Evolutionary conservation across 2,797 vertebrate species (phyloP).

Genomic region (Euphonia xanthogaster): DNA sequence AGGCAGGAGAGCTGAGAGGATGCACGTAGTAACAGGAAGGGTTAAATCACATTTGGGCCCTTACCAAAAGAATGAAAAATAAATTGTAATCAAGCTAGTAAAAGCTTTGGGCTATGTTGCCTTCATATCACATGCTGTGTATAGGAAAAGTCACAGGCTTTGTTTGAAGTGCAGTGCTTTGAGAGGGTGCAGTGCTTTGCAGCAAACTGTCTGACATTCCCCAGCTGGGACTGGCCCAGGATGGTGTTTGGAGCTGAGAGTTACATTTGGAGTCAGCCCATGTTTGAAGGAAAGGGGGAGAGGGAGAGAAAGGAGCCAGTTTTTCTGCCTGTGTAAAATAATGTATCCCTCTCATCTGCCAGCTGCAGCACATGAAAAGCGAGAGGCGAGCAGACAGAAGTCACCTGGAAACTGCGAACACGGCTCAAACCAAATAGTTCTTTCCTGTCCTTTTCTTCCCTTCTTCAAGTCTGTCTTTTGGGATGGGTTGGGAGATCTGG

Average conservation of each 20-base stretch:
- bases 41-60: conserved; percentile 28
- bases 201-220: conserved; percentile 6
- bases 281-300: neutral
- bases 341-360: neutral
- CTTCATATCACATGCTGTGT: neutral
- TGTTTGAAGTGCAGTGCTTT: conserved; percentile 36
- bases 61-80: neutral
- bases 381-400: neutral
- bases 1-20: neutral
- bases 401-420: conserved; percentile 24
- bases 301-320: conserved; percentile 5
- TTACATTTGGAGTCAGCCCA: conserved; percentile 1
- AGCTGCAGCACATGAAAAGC: conserved; percentile 16
- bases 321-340: conserved; percentile 8
- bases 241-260: conserved; percentile 1
- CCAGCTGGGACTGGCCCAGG: conserved; percentile 17
- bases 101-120: neutral
- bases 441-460: conserved; percentile 1
- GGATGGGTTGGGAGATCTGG: neutral
- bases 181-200: neutral
- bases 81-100: neutral
- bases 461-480: neutral
- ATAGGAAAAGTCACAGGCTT: conserved; percentile 36
- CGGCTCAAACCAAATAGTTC: neutral
- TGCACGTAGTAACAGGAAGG: neutral